Base-by-base conservation (phyloP, 2,888 invertebrate genomes). In the Oligia fasciuncula region DNA sequence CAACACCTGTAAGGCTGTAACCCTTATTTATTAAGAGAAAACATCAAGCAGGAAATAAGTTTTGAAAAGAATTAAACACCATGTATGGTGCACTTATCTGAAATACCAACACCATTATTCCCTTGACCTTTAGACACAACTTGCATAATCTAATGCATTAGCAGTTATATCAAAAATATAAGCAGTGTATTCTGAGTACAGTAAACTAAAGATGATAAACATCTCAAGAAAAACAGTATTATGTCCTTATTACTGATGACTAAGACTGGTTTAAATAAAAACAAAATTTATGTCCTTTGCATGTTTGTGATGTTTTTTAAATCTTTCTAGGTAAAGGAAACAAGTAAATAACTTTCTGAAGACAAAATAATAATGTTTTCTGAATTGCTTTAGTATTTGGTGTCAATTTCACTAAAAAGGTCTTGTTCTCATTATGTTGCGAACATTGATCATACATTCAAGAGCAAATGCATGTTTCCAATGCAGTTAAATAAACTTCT, bases 101-200 rank as follows among this genome's bases (percentile, higher is more conserved):
- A 29, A 57, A 40, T n/a, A 35, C 29, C n/a, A 35, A 8, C 14
- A n/a, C 14, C 14, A 54, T 11, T 63, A 14, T 49, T 40, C 13
- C 17, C 43, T 54, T 62, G 75, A 74, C 6, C 35, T 68, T 62
- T 29, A 68, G 29, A 62, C n/a, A 23, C 62, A 17, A 14, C 51
- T 74, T 83, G 57, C 76, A 29, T 76, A 80, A 60, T 69, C 69
- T 29, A 77, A 57, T 67, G 54, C n/a, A 83, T 49, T 69, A 66
- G 29, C 1, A 0, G 23, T 57, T n/a, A n/a, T 3, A 74, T 17
- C 13, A 19, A 46, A 70, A 17, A 40, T 13, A 11, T 17, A 57
- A 4, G 51, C 14, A 29, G 23, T 29, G 11, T 35, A 19, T 54
- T 46, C 9, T 35, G 6, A 35, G 17, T 46, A 76, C 1, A 23